phyloP scores from a whole-genome alignment of 2,113 vertebrate species.

The Myrmophylax atrothorax region DNA sequence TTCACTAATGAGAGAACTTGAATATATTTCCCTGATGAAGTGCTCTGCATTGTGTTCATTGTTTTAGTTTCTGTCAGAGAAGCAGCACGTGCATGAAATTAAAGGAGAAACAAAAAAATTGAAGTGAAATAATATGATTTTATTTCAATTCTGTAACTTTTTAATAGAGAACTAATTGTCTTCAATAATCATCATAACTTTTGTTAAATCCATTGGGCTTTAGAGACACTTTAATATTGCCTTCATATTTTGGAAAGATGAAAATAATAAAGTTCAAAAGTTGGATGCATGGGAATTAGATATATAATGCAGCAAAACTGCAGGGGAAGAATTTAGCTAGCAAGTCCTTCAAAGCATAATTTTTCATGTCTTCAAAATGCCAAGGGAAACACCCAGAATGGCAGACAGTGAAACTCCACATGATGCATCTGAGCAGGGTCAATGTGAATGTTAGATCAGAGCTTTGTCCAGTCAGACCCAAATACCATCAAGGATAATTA shows the following conservation, averaged over 20 bases:
- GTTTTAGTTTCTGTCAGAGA: not conserved
- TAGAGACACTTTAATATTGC: not conserved
- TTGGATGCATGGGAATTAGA: not conserved
- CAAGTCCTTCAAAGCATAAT: not conserved
- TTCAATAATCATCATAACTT: constrained; percentile 21
- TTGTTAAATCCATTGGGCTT: constrained; percentile 2
- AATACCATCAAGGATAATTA: not conserved
- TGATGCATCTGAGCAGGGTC: not conserved
- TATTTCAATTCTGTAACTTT: not conserved
- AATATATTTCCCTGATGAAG: not conserved
- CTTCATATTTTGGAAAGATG: not conserved
- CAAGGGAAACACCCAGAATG: not conserved
- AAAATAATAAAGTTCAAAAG: constrained; percentile 1
- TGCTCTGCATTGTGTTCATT: not conserved
- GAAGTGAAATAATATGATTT: not conserved
- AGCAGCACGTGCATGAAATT: not conserved
- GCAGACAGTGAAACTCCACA: not conserved
- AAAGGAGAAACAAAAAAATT: not conserved
- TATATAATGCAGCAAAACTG: not conserved
- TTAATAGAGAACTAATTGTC: constrained; percentile 17
- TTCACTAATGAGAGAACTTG: not conserved
- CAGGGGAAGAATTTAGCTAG: not conserved
- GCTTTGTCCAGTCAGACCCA: not conserved
- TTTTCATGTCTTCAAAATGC: not conserved
- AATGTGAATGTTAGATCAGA: not conserved